Evolutionary conservation across 2,797 vertebrate genomes (phyloP).

Genomic region (Tauraco hartlaubi): DNA sequence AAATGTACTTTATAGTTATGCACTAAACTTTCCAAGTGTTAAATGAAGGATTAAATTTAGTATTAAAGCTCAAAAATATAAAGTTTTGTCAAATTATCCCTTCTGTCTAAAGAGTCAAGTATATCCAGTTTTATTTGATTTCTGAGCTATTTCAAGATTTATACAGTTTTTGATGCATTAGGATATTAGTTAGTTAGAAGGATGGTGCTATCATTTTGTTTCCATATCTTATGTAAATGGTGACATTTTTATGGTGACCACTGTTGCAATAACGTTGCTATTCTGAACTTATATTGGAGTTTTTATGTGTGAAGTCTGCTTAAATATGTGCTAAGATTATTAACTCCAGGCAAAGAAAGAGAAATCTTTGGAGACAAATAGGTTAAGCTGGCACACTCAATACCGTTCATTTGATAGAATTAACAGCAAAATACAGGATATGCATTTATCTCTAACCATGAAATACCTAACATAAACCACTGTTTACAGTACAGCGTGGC

Average conservation of each 20-base stretch:
- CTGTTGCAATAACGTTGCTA: background rate
- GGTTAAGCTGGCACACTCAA: background rate
- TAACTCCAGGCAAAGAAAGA: background rate
- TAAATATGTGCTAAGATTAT: background rate
- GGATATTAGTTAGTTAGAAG: background rate
- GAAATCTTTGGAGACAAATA: background rate
- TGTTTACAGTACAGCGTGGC: background rate
- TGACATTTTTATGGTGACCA: background rate
- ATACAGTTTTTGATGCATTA: background rate
- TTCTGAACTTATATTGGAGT: background rate
- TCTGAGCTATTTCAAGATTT: background rate
- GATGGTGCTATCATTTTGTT: background rate
- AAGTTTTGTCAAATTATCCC: background rate
- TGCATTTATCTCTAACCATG: background rate
- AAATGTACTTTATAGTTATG: background rate
- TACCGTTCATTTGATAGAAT: background rate
- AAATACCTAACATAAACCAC: background rate
- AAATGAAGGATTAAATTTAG: slow-evolving; percentile 16
- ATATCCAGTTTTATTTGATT: slow-evolving; percentile 5
- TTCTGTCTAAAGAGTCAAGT: background rate
- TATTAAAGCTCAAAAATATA: background rate
- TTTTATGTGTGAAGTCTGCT: background rate
- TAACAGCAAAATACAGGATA: background rate
- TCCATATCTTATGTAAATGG: background rate
- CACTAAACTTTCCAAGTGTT: background rate